Evolutionary conservation across 2,797 vertebrate species (phyloP).

Genomic region (Huso huso): DNA sequence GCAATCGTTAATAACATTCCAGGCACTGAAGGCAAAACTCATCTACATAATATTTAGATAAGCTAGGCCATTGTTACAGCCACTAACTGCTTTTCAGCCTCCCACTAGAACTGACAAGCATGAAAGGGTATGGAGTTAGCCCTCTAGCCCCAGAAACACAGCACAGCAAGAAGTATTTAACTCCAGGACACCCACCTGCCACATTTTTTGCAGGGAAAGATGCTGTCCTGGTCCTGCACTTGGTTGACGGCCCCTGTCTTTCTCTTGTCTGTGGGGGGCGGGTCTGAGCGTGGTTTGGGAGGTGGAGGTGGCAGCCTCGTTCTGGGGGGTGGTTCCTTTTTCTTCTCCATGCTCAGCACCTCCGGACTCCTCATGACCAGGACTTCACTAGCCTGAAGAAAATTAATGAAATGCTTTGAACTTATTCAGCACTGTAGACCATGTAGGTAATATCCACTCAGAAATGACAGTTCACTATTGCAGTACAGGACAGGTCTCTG

Average conservation of each 20-base stretch:
- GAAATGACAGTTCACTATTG: background rate
- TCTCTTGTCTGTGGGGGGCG: slow-evolving; percentile 53
- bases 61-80: no score
- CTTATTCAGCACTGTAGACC: background rate
- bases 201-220: slow-evolving; percentile 97
- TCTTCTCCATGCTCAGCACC: slow-evolving; percentile 42
- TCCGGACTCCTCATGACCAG: slow-evolving; percentile 65
- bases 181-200: slow-evolving; percentile 72
- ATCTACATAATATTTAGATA: no score
- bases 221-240: slow-evolving; percentile 69
- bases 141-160: no score
- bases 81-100: no score
- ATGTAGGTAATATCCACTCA: background rate
- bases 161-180: no score
- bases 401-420: background rate
- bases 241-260: slow-evolving; percentile 56
- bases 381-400: slow-evolving; percentile 53
- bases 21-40: no score
- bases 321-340: slow-evolving; percentile 43
- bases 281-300: slow-evolving; percentile 47
- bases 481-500: background rate
- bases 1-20: no score
- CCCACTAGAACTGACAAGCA: no score
- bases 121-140: no score
- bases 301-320: slow-evolving; percentile 41